A percentile compares a stretch with the other conserved stretches of the same genome.
phyloP scores from a whole-genome alignment of 2,113 vertebrate genomes.

The Apaloderma vittatum region DNA sequence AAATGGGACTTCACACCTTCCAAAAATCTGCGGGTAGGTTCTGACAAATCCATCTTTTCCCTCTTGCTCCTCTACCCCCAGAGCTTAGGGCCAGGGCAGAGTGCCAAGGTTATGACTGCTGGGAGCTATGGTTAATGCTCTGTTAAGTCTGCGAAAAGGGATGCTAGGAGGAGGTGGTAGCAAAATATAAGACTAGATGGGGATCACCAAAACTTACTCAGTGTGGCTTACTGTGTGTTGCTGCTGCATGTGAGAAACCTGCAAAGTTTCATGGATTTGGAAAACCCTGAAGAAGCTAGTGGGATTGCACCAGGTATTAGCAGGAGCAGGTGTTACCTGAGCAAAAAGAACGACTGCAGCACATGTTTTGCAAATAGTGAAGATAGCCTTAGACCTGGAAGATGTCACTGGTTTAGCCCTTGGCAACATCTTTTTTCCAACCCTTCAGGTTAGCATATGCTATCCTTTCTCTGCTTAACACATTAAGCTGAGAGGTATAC shows the following conservation, averaged over 20 bases:
- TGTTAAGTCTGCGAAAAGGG: not conserved
- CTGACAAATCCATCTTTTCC: not conserved
- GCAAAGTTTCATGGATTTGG: not conserved
- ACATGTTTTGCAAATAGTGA: not conserved
- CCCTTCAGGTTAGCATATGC: not conserved
- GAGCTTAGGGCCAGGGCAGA: not conserved
- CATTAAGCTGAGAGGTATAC: not conserved
- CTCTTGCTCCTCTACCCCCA: not conserved
- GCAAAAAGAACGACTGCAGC: not conserved
- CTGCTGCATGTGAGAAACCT: not conserved
- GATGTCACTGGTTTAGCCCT: not conserved
- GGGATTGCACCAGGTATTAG: not conserved
- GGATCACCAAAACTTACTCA: not conserved
- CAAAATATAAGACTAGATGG: not conserved
- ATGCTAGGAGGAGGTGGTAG: not conserved
- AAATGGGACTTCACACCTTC: conserved; percentile 95
- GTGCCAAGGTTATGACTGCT: not conserved
- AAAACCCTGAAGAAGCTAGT: not conserved
- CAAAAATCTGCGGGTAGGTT: conserved; percentile 90
- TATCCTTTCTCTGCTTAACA: not conserved
- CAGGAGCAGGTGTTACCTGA: not conserved
- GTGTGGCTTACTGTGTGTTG: not conserved
- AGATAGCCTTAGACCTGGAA: not conserved
- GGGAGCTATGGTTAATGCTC: not conserved
- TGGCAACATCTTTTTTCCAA: not conserved